These are phyloP conservation scores for Dasysyrphus tricinctus DNA, from an alignment of 2,888 invertebrate species.

Conservation along the genomic window DNA sequence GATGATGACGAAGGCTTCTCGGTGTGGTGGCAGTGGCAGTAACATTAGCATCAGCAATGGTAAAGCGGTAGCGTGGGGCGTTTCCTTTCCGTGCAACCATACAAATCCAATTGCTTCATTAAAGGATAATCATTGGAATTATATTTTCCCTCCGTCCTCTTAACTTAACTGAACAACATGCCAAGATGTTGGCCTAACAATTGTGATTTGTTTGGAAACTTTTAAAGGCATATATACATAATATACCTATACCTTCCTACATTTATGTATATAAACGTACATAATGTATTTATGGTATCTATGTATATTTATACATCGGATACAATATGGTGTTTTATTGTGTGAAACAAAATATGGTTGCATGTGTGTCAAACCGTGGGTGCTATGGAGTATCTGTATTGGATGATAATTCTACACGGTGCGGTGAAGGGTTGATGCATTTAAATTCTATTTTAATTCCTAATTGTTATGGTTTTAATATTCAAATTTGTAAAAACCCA, in stretches of 20 bases:
- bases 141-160: conserved; percentile 65
- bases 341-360: conserved; percentile 40
- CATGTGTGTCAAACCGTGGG: conserved; percentile 47
- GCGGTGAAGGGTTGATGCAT: not conserved
- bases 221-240: conserved; percentile 14
- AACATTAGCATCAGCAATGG: conserved; percentile 24
- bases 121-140: conserved; percentile 74
- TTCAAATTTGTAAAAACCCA: not conserved
- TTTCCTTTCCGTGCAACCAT: conserved; percentile 65
- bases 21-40: conserved; percentile 23
- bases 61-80: conserved; percentile 47
- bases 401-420: not conserved
- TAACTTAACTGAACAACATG: conserved; percentile 42
- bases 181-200: conserved; percentile 70
- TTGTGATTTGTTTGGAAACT: conserved; percentile 74
- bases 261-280: not conserved
- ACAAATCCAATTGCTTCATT: conserved; percentile 74
- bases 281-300: conserved; percentile 1
- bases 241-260: not conserved
- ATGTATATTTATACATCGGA: not conserved
- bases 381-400: conserved; percentile 9
- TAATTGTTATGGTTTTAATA: conserved; percentile 5
- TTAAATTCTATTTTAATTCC: not conserved
- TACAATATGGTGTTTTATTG: conserved; percentile 5
- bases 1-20: conserved; percentile 17